Evolutionary conservation across 2,797 vertebrate species (phyloP), one percentile per base, ranked within the genome.

Genomic region (Sebastes alutus): DNA sequence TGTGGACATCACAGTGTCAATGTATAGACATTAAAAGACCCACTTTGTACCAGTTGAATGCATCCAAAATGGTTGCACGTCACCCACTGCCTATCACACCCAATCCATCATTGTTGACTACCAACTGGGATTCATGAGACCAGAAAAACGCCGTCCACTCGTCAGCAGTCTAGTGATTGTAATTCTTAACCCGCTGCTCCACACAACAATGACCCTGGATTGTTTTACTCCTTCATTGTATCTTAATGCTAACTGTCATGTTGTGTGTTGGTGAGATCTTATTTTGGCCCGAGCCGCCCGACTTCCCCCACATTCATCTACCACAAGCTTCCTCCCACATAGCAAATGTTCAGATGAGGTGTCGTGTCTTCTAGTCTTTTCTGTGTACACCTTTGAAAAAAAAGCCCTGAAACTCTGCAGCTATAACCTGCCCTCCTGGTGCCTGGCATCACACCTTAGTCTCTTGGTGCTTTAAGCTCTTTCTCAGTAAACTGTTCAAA

Each of bases 321-420:
- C 84, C 88, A 81, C 84, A 62, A 88, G 88, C 89, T 90, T 81
- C 91, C 93, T 85, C 91, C 93, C 87, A 94, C 93, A 90, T 64
- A 93, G 81, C 92, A 93, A 93, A 90, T 94, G 93, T 88, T 92
- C 86, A 80, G 73, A 89, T 85, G 87, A 89, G 71, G 79, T 52
- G 82, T 87, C 71, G 74, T 91, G 81, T 91, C 72, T 88, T 84
- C 78, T 73, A 32, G 6, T 79, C 80, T 75, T 58, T 88, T 90
- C 84, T 74, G 73, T 70, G 75, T 60, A 80, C 75, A 89, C 83
- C 86, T 93, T 79, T 49, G 46, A 20, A 49, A 49, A 49, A 76
- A 80, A 73, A 79, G 49, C 72, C 25, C 63, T 60, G 65, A 22
- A 81, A 52, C 63, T 58, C 61, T 49, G 65, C 54, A 20, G 62